Base-by-base conservation (phyloP, 2,888 invertebrate genomes). In the Eupithecia subfuscata region DNA sequence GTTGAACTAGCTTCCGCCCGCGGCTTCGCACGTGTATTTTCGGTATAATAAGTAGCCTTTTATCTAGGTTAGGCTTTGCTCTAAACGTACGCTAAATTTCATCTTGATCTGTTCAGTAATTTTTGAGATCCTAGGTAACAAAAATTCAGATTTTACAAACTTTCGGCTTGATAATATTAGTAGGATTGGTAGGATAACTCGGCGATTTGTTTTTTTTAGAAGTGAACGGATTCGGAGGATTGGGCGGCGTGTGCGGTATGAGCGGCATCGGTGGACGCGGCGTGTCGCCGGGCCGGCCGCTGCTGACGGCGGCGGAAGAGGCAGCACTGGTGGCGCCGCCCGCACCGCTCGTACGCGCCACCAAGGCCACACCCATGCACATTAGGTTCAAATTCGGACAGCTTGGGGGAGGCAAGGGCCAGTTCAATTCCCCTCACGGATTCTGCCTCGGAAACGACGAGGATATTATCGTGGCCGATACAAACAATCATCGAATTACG, bases 391-490 rank as follows among this genome's bases (percentile, higher is more conserved):
- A 99, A 93, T 99, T 99, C 92, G 99, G 99, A 16, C 98, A 98
- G 84, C 95, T 99, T 81, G 99, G 99, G 43, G 97, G 98, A 43
- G 97, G 97, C 79, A 98, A 98, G 89, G 98, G 98, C 30, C 99
- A 99, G 92, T 99, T 99, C 87, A 99, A 98, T 93, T 99, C 99
- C 0, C 99, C 99, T 0, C 99, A 99, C 91, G 99, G 99, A 68
- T 99, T 99, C 91, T 99, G 99, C 88, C 96, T 99, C 80, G 99
- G 99, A 52, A 96, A 97, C 72, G 98, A 99, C 86, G 99, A 99
- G 90, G 99, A 99, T 87, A 99, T 99, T 82, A 98, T 99, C 85
- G 99, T 99, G 34, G 99, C 99, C 64, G 98, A 99, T 90, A 99
- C 99, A 8, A 98, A 99, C 90, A 99, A 99, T 91, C 99, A 99